A percentile compares a stretch with the other conserved stretches of the same genome.
Conservation (phyloP, 1,140 invertebrate species). For the Paralvinella palmiformis region DNA sequence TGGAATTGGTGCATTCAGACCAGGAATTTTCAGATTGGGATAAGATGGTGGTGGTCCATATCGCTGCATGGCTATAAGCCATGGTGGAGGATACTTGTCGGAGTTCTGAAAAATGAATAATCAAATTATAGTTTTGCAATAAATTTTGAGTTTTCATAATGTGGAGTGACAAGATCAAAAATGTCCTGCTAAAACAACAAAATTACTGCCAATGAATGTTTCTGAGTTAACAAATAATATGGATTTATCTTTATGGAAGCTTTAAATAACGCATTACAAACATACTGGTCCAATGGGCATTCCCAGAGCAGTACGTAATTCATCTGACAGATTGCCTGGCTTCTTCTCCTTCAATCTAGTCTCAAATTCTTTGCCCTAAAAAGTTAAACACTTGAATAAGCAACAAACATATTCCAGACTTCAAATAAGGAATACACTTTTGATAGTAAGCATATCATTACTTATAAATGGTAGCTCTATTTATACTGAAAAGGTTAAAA, state of each 20-base stretch:
- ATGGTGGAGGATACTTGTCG: conserved; percentile 79
- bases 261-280: too few species aligned
- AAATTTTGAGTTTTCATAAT: too few species aligned
- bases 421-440: too few species aligned
- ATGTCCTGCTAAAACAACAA: too few species aligned
- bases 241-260: too few species aligned
- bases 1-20: conserved; percentile 57
- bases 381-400: neutral
- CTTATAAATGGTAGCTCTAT: too few species aligned
- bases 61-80: conserved; percentile 99
- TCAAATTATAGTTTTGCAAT: conserved; percentile 18
- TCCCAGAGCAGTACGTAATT: conserved; percentile 89
- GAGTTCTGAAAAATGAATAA: conserved; percentile 36
- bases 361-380: conserved; percentile 95
- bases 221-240: too few species aligned
- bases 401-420: too few species aligned
- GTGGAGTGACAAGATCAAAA: too few species aligned
- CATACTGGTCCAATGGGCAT: conserved; percentile 91
- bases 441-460: too few species aligned
- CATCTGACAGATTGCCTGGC: conserved; percentile 93
- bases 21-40: conserved; percentile 95
- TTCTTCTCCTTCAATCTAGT: conserved; percentile 97
- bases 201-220: too few species aligned
- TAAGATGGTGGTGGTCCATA: conserved; percentile 99
- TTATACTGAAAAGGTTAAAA: too few species aligned